phyloP scores from a whole-genome alignment of 2,113 vertebrate genomes.

The Oncorhynchus masou region DNA sequence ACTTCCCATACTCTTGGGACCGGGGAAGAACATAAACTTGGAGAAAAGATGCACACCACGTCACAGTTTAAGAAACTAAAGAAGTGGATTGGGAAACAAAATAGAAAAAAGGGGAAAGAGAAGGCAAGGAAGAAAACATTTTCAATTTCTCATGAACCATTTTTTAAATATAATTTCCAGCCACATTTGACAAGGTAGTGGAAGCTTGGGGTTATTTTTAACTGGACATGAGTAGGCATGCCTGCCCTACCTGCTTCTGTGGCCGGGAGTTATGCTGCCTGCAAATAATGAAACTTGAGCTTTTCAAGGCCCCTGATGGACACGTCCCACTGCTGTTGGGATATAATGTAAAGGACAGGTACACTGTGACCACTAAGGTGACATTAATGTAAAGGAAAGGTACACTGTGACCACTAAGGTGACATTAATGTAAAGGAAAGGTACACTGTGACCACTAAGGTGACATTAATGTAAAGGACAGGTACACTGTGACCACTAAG shows the following conservation, averaged over 20 bases:
- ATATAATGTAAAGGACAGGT: background rate
- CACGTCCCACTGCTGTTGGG: background rate
- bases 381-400: too few species aligned
- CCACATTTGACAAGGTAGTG: constrained; percentile 12
- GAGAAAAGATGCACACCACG: constrained; percentile 5
- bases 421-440: too few species aligned
- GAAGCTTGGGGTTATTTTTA: constrained; percentile 56
- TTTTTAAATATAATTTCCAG: constrained; percentile 29
- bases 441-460: too few species aligned
- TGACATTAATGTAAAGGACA: too few species aligned
- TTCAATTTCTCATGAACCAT: constrained; percentile 21
- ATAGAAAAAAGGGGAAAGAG: background rate
- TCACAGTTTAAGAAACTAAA: background rate
- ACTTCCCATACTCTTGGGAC: constrained; percentile 42
- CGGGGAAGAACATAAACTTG: background rate
- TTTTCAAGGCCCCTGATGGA: background rate
- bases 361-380: constrained; percentile 1
- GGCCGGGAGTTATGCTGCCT: constrained; percentile 21
- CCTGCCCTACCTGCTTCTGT: constrained; percentile 20
- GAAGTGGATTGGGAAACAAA: background rate
- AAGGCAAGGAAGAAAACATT: background rate
- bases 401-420: too few species aligned
- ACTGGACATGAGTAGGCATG: constrained; percentile 55
- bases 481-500: too few species aligned
- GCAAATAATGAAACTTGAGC: constrained; percentile 5